These are phyloP conservation scores for Linurgus olivaceus DNA, from an alignment of 2,797 vertebrate species.

Conservation along the genomic window DNA sequence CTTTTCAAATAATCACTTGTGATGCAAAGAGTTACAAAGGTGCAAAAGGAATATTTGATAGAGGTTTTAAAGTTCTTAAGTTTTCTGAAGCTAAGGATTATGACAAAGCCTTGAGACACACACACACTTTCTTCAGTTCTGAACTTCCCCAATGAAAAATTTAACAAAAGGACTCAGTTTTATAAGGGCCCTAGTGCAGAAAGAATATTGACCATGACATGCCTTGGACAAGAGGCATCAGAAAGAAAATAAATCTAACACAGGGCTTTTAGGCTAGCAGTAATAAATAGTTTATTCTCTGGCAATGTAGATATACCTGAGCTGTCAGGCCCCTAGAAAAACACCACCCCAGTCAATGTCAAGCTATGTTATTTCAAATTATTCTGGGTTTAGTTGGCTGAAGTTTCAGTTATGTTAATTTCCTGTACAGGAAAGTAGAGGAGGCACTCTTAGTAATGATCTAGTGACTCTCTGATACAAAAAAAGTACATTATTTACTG, in stretches of 20 bases:
- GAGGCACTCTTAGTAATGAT: background rate
- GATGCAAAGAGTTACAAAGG: background rate
- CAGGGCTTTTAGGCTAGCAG: background rate
- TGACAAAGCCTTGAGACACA: background rate
- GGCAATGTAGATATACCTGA: background rate
- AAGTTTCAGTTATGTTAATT: background rate
- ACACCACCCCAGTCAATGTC: background rate
- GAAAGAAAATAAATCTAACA: background rate
- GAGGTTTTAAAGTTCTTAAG: background rate
- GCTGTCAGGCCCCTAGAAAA: background rate
- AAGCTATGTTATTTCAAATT: background rate
- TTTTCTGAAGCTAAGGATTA: background rate
- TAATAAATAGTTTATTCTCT: background rate
- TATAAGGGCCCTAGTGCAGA: background rate
- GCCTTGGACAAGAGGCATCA: background rate
- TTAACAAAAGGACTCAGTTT: background rate
- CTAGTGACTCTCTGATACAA: background rate
- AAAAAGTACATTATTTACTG: background rate
- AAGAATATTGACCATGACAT: background rate
- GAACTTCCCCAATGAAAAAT: background rate
- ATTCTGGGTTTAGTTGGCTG: background rate
- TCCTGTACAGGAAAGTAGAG: background rate
- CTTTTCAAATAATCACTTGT: background rate
- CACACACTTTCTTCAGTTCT: background rate
- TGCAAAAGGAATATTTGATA: background rate